Evolutionary conservation across 1,140 invertebrate species (phyloP).

Genomic region (Portunus trituberculatus): DNA sequence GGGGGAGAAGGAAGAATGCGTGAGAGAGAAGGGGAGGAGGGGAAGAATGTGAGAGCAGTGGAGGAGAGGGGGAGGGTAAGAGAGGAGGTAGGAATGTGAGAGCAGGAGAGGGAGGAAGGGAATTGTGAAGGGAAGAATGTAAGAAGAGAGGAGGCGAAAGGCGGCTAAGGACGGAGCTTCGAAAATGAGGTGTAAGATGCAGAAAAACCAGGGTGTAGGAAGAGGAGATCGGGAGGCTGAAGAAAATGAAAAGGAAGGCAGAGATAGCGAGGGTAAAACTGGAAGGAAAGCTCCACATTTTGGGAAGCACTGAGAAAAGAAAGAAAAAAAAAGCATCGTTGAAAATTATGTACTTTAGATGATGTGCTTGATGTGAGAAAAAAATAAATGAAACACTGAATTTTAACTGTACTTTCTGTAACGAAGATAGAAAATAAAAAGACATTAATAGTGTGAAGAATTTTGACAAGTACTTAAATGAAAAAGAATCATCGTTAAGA

Average conservation of each 20-base stretch:
- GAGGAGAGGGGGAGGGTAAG: not conserved
- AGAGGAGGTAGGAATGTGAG: not conserved
- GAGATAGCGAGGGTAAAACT: not conserved
- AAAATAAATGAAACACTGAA: too few species aligned
- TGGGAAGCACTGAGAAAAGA: too few species aligned
- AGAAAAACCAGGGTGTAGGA: not conserved
- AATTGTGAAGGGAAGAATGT: constrained; percentile 13
- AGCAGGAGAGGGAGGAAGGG: not conserved
- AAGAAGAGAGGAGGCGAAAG: not conserved
- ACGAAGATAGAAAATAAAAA: not conserved
- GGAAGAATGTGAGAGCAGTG: not conserved
- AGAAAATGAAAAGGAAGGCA: not conserved
- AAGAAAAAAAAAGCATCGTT: too few species aligned
- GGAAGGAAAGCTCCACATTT: not conserved
- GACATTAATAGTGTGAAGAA: too few species aligned
- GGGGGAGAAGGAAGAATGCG: not conserved
- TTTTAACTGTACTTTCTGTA: not conserved
- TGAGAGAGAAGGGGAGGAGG: not conserved
- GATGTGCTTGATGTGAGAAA: too few species aligned
- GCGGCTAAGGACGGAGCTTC: not conserved
- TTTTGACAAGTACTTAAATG: too few species aligned
- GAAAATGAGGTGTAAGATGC: not conserved
- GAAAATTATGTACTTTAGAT: too few species aligned
- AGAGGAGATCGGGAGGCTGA: not conserved
- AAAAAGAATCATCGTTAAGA: too few species aligned